Evolutionary conservation across 2,888 invertebrate genomes (phyloP), one percentile per base, ranked within the genome.

Genomic region (Acronicta psi): DNA sequence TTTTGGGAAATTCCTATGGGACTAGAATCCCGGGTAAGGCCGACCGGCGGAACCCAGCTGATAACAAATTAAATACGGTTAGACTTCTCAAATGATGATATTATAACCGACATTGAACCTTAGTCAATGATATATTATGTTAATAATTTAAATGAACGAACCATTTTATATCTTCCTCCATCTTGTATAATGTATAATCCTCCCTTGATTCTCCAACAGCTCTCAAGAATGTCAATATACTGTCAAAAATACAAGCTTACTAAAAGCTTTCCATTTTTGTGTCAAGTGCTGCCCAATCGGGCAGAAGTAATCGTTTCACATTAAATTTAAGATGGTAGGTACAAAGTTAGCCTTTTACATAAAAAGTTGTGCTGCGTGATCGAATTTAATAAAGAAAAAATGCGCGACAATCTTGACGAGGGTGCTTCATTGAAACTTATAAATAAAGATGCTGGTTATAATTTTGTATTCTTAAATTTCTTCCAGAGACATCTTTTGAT

Each of bases 201-300:
- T n/a, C 11, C 31, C 46, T 38, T 18, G 38, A 23, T 54, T 38
- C 53, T 47, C 20, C n/a, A 50, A 58, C 43, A 49, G 46, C 57
- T 50, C 72, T 71, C 59, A 73, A 51, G 38, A 57, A 61, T 62
- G 75, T 62, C 75, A 73, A 66, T 59, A 63, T 49, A 63, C 31
- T 54, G 54, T 68, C 69, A 73, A 53, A 57, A 69, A 59, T 61
- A 59, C 52, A 50, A 43, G 59, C 53, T 56, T 56, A 55, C 44
- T 73, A 63, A 75, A 73, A 73, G 68, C 68, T 75, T 72, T 53
- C 59, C 63, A 64, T 75, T 73, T 73, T 66, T 68, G 60, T 63
- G 69, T 68, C 68, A 68, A 75, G 68, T 57, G 44, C 53, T 60
- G 59, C 55, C 64, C 69, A 75, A 68, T 73, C 59, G 64, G 53